Conservation (phyloP, 2,113 vertebrate genomes). For the Engystomops pustulosus region DNA sequence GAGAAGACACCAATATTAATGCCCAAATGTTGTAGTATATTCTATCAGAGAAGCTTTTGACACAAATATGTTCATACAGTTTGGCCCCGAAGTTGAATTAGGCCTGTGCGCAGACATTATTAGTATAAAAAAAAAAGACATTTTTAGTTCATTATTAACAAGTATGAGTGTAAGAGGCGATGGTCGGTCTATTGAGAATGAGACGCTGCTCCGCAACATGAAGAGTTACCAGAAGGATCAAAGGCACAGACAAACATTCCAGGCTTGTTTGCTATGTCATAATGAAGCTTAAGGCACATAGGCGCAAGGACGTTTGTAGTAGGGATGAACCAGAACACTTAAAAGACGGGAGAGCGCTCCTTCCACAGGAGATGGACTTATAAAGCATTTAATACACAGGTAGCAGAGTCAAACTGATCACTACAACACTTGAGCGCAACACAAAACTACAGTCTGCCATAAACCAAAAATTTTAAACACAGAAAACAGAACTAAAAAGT, state of each 20-base stretch:
- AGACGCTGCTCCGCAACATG: not conserved
- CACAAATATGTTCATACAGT: not conserved
- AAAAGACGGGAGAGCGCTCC: too few species aligned
- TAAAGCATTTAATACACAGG: not conserved
- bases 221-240: conserved; percentile 63
- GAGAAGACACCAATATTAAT: not conserved
- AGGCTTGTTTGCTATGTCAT: conserved; percentile 50
- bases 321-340: not conserved
- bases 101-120: not conserved
- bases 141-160: conserved; percentile 32
- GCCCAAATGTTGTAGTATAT: not conserved
- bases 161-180: not conserved
- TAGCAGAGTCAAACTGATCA: not conserved
- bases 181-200: not conserved
- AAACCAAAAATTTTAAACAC: not conserved
- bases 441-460: not conserved
- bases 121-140: not conserved
- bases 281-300: conserved; percentile 59
- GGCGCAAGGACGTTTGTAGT: conserved; percentile 30
- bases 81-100: not conserved
- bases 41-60: not conserved
- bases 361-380: not conserved
- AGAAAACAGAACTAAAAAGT: too few species aligned
- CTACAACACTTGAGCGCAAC: not conserved
- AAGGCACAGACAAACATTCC: conserved; percentile 66